phyloP scores from a whole-genome alignment of 1,140 invertebrate genomes.

The Sinonovacula constricta region DNA sequence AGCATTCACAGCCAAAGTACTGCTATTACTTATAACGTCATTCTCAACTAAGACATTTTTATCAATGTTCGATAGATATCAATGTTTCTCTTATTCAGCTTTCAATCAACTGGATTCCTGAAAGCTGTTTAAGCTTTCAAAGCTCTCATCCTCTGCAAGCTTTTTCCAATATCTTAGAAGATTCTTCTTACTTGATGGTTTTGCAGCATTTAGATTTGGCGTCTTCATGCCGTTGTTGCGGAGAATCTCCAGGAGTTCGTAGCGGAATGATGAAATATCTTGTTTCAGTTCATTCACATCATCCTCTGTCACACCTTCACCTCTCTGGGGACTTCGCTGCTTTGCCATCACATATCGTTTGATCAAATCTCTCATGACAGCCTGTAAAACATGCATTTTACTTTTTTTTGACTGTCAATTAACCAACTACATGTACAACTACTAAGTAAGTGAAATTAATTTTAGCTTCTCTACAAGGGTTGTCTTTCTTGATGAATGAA shows the following conservation, averaged over 20 bases:
- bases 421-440: no score
- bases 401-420: no score
- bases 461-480: no score
- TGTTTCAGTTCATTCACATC: conserved; percentile 99
- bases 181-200: conserved; percentile 75
- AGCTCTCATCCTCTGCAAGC: conserved; percentile 59
- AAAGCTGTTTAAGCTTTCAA: conserved; percentile 58
- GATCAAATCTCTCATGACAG: conserved; percentile 97
- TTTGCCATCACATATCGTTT: conserved; percentile 95
- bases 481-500: no score
- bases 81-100: no score
- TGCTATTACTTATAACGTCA: no score
- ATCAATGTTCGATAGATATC: no score
- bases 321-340: conserved; percentile 94
- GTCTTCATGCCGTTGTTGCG: conserved; percentile 79
- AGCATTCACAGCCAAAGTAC: no score
- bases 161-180: conserved; percentile 70
- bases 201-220: conserved; percentile 71
- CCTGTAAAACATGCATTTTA: conserved; percentile 82
- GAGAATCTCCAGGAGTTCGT: conserved; percentile 96
- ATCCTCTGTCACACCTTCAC: conserved; percentile 99
- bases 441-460: no score
- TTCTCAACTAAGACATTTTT: no score
- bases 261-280: conserved; percentile 85
- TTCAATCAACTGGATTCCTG: not conserved